Conservation (phyloP, 2,113 vertebrate genomes). For the Pelodiscus sinensis region DNA sequence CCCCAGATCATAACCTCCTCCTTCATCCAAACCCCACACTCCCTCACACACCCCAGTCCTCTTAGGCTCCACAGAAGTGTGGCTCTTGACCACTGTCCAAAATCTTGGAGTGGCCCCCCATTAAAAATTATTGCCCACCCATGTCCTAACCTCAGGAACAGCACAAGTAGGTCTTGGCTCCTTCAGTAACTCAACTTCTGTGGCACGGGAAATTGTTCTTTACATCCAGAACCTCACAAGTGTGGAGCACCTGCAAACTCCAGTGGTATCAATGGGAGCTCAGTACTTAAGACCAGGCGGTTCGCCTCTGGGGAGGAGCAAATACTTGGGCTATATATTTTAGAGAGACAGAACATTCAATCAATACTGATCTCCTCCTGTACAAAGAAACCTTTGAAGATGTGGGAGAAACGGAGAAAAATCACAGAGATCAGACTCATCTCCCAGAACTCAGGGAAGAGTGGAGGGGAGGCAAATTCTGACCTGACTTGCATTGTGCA, state of each 20-base stretch:
- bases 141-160: neutral
- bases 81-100: no score
- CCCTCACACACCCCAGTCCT: no score
- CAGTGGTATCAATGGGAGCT: rapidly evolving
- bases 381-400: neutral
- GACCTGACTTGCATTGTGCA: neutral
- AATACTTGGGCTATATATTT: neutral
- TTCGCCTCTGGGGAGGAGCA: neutral
- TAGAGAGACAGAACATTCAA: neutral
- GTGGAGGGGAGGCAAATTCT: neutral
- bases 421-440: neutral
- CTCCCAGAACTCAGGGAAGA: neutral
- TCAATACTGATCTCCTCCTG: neutral
- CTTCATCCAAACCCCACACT: no score
- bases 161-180: neutral
- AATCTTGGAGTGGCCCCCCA: no score
- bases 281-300: neutral
- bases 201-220: neutral
- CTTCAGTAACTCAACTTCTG: neutral
- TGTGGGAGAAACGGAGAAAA: neutral
- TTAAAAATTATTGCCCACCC: no score
- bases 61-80: no score
- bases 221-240: neutral
- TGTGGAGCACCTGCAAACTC: neutral
- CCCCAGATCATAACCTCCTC: no score